Conservation (phyloP, 2,113 vertebrate genomes). For the Forbesichthys agassizii region DNA sequence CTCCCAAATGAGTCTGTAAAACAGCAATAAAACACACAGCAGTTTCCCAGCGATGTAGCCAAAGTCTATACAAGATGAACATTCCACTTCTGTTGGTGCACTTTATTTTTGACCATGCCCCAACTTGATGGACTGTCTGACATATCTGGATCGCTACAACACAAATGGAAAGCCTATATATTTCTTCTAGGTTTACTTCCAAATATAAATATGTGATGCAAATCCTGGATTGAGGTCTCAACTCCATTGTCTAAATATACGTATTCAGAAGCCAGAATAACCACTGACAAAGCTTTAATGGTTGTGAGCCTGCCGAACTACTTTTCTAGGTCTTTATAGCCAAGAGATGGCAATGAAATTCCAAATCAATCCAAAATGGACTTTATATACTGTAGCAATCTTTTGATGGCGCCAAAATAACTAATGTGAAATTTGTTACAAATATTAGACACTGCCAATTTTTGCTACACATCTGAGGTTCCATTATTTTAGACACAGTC, state of each 20-base stretch:
- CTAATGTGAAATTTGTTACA: conserved; percentile 2
- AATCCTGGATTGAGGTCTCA: conserved; percentile 13
- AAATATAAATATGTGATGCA: conserved; percentile 5
- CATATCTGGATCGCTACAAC: too few relatives aligned
- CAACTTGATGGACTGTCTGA: too few relatives aligned
- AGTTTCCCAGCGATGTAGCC: conserved; percentile 42
- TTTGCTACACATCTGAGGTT: neutral
- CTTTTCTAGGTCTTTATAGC: neutral
- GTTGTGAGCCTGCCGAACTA: conserved; percentile 25
- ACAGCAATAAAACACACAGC: conserved; percentile 16
- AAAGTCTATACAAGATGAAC: conserved; percentile 31
- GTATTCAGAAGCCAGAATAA: conserved; percentile 35
- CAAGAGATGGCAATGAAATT: conserved; percentile 28
- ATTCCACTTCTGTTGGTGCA: too few relatives aligned
- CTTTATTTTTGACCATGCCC: too few relatives aligned
- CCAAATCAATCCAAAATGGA: conserved; percentile 27
- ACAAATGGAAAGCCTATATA: conserved; percentile 1
- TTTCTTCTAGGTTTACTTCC: conserved; percentile 22
- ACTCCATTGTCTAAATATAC: conserved; percentile 23
- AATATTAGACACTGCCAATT: neutral
- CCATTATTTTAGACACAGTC: neutral
- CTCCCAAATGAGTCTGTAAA: conserved; percentile 28
- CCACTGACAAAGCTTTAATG: conserved; percentile 14
- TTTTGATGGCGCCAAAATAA: conserved; percentile 1
- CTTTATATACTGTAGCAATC: neutral